Evolutionary conservation across 2,113 vertebrate genomes (phyloP).

Genomic region (Perccottus glenii): DNA sequence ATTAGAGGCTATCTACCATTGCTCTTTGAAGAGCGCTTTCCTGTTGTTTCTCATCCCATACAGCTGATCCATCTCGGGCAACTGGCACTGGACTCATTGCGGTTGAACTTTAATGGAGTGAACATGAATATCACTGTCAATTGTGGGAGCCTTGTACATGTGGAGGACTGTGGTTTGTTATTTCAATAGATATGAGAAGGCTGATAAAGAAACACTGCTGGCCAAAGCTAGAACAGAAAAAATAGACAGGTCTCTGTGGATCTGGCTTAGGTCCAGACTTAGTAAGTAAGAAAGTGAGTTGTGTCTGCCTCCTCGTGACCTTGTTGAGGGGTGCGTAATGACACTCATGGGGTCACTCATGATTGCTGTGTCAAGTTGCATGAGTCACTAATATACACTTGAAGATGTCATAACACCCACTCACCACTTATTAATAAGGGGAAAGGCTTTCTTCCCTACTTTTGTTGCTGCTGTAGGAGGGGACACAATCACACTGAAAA

Average conservation of each 20-base stretch:
- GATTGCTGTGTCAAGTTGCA: constrained; percentile 66
- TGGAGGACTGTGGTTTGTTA: constrained; percentile 70
- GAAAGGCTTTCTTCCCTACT: constrained; percentile 38
- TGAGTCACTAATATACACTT: constrained; percentile 62
- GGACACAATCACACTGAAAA: constrained; percentile 17
- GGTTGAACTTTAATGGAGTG: constrained; percentile 72
- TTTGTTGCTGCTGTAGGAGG: background rate
- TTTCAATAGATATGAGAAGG: constrained; percentile 70
- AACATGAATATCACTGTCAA: constrained; percentile 70
- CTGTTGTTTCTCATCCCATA: constrained; percentile 66
- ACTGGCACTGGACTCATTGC: constrained; percentile 45
- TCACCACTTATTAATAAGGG: constrained; percentile 53
- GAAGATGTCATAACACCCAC: constrained; percentile 56
- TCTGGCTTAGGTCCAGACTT: constrained; percentile 59
- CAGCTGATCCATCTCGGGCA: constrained; percentile 70
- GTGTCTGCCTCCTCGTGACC: constrained; percentile 68
- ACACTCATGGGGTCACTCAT: constrained; percentile 54
- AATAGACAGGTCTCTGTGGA: constrained; percentile 71
- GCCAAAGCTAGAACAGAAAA: constrained; percentile 63
- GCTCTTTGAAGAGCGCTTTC: constrained; percentile 73
- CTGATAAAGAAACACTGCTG: constrained; percentile 66
- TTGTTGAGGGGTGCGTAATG: constrained; percentile 59
- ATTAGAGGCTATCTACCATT: constrained; percentile 61
- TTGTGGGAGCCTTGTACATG: constrained; percentile 59
- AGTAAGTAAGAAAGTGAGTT: constrained; percentile 60